Evolutionary conservation across 2,888 invertebrate genomes (phyloP).

Genomic region (Dolichopus griseipennis): DNA sequence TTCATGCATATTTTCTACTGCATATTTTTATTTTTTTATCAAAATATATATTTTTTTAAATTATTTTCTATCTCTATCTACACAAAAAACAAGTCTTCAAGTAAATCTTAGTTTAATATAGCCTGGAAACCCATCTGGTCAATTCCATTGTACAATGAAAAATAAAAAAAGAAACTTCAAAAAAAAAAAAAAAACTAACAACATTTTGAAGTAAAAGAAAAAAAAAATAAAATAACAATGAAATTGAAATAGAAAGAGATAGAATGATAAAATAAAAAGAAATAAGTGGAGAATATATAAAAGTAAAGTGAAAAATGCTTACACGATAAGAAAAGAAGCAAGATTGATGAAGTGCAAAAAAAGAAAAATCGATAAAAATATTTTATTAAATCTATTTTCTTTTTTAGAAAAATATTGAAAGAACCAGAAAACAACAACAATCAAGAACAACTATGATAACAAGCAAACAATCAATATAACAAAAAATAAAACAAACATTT

Average conservation of each 20-base stretch:
- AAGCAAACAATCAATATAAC: too few relatives aligned
- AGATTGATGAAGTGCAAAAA: conserved; percentile 4
- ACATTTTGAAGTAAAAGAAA: not conserved
- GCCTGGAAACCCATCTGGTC: not conserved
- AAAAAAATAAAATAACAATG: not conserved
- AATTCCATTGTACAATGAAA: not conserved
- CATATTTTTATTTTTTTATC: too few relatives aligned
- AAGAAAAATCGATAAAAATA: conserved; percentile 4
- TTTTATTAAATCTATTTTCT: not conserved
- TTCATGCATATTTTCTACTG: too few relatives aligned
- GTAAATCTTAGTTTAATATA: not conserved
- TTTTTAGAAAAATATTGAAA: too few relatives aligned
- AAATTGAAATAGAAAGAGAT: not conserved
- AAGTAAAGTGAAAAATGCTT: not conserved
- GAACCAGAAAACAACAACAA: too few relatives aligned
- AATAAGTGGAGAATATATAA: too few relatives aligned
- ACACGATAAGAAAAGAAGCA: not conserved
- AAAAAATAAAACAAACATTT: too few relatives aligned
- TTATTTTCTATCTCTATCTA: too few relatives aligned
- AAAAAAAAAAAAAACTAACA: not conserved
- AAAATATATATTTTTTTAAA: too few relatives aligned
- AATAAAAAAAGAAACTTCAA: not conserved
- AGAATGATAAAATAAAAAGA: not conserved
- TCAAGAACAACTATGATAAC: too few relatives aligned
- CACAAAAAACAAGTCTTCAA: not conserved